Base-by-base conservation (phyloP, 30 jellyfish, hydroid and myxozoan genomes). In the Pelagia noctiluca region DNA sequence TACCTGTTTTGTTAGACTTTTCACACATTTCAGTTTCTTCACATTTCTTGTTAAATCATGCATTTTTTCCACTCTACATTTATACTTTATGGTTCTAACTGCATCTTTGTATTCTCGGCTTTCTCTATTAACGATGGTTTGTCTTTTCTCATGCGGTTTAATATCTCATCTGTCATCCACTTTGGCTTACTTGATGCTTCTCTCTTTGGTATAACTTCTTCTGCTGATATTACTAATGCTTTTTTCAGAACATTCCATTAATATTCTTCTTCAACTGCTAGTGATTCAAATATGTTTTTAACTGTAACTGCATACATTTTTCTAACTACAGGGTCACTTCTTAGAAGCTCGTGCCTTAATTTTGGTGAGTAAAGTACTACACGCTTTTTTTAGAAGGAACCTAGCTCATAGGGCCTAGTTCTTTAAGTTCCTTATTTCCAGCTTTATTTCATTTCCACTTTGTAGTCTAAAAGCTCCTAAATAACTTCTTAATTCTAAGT, bases 81-180 rank as follows among this genome's bases (percentile, higher is more conserved):
- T 69, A 8, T 4, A 33, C 69, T 53, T 66, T 67, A 49, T 35
- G 31, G 33, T 32, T 67, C 60, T 31, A 31, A 54, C 89, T n/a
- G 35, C 54, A 47, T 57, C 30, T 31, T 78, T 32, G 84, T 64
- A 63, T 42, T 80, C 84, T 31, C 11, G 1, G 46, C 90, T 63
- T 23, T 50, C 46, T 13, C 90, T 18, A 4, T 63, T 28, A 19
- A 22, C 5, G 28, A 36, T 63, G 18, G 47, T n/a, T 21, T 62
- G 90, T 26, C 90, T 63, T 2, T 7, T 32, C 22, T 13, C 83
- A 80, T 36, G 18, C 18, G 13, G 26, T 50, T 69, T 21, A 75
- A 19, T n/a, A 75, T 75, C 75, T 75, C 79, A 31, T 50, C 42
- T 52, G 87, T 75, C 87, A 75, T 50, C 87, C 87, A 75, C 31